These are phyloP conservation scores for Diplodus sargus DNA, from an alignment of 2,797 vertebrate species.

Conservation along the genomic window DNA sequence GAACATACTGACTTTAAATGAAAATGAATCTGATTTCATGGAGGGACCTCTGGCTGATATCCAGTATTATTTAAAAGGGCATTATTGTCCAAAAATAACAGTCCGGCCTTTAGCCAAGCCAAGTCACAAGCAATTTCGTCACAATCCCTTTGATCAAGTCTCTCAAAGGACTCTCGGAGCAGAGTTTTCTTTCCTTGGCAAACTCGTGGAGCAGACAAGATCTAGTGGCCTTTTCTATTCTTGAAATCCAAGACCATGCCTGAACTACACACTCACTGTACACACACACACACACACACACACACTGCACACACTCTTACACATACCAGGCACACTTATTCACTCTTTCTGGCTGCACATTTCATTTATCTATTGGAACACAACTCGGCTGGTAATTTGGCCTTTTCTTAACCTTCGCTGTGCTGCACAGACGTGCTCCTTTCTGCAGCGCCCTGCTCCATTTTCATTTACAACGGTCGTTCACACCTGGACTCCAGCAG, in stretches of 20 bases:
- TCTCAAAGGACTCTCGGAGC: conserved; percentile 43
- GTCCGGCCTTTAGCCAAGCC: conserved; percentile 21
- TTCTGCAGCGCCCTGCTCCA: conserved; percentile 24
- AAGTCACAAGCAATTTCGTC: conserved; percentile 40
- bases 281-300: conserved; percentile 33
- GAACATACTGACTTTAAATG: background rate
- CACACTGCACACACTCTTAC: conserved; percentile 29
- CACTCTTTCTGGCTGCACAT: conserved; percentile 45
- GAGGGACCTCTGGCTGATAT: conserved; percentile 33
- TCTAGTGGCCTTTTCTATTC: conserved; percentile 63
- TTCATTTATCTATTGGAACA: conserved; percentile 59
- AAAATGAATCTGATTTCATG: conserved; percentile 19
- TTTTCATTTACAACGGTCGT: conserved; percentile 60
- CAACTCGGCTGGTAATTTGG: conserved; percentile 42
- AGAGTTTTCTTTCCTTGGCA: conserved; percentile 57
- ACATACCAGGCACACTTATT: conserved; percentile 54
- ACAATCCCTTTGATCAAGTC: conserved; percentile 58
- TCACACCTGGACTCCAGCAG: conserved; percentile 58
- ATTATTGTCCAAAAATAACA: background rate
- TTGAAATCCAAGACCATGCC: conserved; percentile 69
- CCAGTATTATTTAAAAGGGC: conserved; percentile 14
- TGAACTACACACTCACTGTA: conserved; percentile 44
- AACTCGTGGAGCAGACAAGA: conserved; percentile 67
- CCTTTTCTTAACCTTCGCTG: conserved; percentile 54
- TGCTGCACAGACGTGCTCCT: conserved; percentile 34